These are phyloP conservation scores for Gerris lacustris DNA, from an alignment of 2,888 invertebrate species.

Conservation along the genomic window DNA sequence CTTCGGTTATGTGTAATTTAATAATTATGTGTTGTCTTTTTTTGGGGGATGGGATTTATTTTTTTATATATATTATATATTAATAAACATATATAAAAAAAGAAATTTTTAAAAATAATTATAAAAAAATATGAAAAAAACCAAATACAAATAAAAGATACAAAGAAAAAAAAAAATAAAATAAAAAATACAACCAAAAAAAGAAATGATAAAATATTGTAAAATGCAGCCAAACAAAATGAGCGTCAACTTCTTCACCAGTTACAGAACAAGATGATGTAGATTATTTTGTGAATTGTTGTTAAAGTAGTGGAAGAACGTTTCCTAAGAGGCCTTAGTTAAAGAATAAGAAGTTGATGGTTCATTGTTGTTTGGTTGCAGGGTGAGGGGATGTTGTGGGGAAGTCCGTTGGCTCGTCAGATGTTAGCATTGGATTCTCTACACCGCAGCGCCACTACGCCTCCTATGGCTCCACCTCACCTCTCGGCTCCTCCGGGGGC, in stretches of 20 bases:
- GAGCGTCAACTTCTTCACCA: conserved; percentile 68
- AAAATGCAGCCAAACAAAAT: conserved; percentile 49
- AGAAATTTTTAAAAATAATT: neutral
- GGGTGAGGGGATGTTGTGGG: conserved; percentile 47
- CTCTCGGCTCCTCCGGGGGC: conserved; percentile 51
- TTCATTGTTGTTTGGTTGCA: conserved; percentile 65
- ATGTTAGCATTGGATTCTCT: conserved; percentile 53
- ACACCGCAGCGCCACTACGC: conserved; percentile 67
- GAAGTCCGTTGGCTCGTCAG: neutral
- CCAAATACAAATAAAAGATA: too few relatives aligned
- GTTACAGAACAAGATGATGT: neutral
- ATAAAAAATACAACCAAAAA: too few relatives aligned
- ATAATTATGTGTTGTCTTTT: conserved; percentile 25
- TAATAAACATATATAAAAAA: neutral
- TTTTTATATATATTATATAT: conserved; percentile 16
- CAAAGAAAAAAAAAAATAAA: neutral
- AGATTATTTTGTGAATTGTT: conserved; percentile 8
- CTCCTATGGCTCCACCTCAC: conserved; percentile 42
- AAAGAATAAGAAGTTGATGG: conserved; percentile 76
- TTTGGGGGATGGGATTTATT: conserved; percentile 19
- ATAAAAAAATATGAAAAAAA: too few relatives aligned
- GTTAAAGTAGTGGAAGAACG: conserved; percentile 16
- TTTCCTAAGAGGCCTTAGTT: conserved; percentile 33
- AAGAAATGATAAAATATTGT: neutral
- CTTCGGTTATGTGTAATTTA: conserved; percentile 17